These are phyloP conservation scores for Setipinna tenuifilis DNA, from an alignment of 2,797 vertebrate species.

Conservation along the genomic window DNA sequence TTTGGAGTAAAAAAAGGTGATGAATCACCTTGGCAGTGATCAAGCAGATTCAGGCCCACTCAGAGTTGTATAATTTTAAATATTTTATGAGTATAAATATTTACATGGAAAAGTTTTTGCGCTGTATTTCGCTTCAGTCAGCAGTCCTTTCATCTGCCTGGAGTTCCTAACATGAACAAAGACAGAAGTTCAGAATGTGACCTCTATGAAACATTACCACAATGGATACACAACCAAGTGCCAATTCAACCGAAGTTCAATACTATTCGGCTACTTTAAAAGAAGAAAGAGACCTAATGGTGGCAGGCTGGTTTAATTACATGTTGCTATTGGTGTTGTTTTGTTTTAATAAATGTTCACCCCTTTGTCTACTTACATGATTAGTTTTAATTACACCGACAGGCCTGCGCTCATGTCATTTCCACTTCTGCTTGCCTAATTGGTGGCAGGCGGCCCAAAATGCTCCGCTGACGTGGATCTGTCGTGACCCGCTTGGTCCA, in stretches of 20 bases:
- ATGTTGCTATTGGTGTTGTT: no score
- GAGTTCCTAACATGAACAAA: not conserved
- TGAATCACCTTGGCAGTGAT: not conserved
- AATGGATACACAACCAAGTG: not conserved
- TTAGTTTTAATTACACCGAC: no score
- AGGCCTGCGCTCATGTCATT: not conserved
- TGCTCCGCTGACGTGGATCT: not conserved
- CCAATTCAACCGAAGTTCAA: not conserved
- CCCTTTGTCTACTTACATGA: no score
- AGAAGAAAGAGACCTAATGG: no score
- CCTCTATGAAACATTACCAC: not conserved
- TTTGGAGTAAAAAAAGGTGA: constrained; percentile 3
- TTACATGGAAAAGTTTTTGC: not conserved
- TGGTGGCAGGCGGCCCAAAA: not conserved
- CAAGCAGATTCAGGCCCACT: not conserved
- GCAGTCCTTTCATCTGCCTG: not conserved
- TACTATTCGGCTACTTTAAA: no score
- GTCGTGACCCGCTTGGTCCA: not conserved
- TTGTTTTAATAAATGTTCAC: no score
- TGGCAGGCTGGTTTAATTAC: no score
- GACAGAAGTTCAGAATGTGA: not conserved
- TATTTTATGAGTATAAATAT: not conserved
- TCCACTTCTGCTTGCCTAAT: not conserved
- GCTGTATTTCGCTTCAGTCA: not conserved
- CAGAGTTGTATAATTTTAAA: not conserved